These are phyloP conservation scores for Pseudomyrmex concolor DNA, from an alignment of 1,140 invertebrate genomes.

Conservation along the genomic window DNA sequence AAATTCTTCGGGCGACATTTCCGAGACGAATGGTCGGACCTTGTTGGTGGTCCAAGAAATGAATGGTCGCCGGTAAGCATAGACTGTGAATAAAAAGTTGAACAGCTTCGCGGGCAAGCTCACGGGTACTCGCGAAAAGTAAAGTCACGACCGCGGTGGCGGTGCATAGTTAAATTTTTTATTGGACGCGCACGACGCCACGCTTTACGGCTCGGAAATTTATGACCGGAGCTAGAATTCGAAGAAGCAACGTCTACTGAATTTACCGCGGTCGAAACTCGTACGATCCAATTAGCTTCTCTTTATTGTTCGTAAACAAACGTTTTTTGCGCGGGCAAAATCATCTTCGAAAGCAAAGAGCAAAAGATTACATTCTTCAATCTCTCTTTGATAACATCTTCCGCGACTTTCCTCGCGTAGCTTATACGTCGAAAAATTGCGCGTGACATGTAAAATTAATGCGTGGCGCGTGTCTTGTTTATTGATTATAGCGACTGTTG, in stretches of 20 bases:
- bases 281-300: not conserved
- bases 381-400: too few relatives aligned
- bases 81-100: conserved; percentile 45
- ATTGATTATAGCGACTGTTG: not conserved
- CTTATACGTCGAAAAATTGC: too few relatives aligned
- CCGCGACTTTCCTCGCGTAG: too few relatives aligned
- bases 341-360: too few relatives aligned
- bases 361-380: too few relatives aligned
- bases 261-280: not conserved
- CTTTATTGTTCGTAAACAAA: too few relatives aligned
- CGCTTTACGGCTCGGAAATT: conserved; percentile 36
- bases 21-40: conserved; percentile 16
- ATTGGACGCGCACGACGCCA: conserved; percentile 23
- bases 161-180: conserved; percentile 51
- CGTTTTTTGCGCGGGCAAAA: too few relatives aligned
- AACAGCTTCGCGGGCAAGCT: conserved; percentile 33
- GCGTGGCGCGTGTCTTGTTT: too few relatives aligned
- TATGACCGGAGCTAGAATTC: conserved; percentile 4
- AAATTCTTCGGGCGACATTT: conserved; percentile 42
- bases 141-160: conserved; percentile 40
- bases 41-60: conserved; percentile 37
- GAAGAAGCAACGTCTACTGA: not conserved
- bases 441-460: too few relatives aligned
- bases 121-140: conserved; percentile 19
- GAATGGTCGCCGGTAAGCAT: conserved; percentile 37